A percentile compares a stretch with the other conserved stretches of the same genome.
phyloP scores from a whole-genome alignment of 2,797 vertebrate species.

The Ctenopoma multispine region DNA sequence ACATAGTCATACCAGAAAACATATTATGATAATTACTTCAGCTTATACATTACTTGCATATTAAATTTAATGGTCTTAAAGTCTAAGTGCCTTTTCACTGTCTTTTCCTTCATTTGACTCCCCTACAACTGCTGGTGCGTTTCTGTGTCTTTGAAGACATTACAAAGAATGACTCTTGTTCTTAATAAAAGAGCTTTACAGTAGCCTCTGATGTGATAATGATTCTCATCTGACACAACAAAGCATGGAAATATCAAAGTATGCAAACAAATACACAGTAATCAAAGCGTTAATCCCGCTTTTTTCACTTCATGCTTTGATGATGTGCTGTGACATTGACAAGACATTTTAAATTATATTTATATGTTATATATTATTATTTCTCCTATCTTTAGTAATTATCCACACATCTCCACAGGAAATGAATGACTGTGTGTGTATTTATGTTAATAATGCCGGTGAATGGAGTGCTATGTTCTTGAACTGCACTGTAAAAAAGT shows the following conservation, averaged over 20 bases:
- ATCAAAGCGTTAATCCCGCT: conserved; percentile 40
- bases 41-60: conserved; percentile 71
- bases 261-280: background rate
- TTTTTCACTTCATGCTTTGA: conserved; percentile 20
- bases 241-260: conserved; percentile 46
- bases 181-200: conserved; percentile 33
- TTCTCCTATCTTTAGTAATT: background rate
- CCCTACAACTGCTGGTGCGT: conserved; percentile 21
- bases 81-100: conserved; percentile 52
- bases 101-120: conserved; percentile 27
- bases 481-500: background rate
- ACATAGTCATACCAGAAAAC: conserved; percentile 71
- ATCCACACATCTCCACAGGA: background rate
- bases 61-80: conserved; percentile 62
- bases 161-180: conserved; percentile 32
- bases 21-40: conserved; percentile 77
- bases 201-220: conserved; percentile 26
- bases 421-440: no score
- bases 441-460: background rate
- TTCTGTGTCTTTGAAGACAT: conserved; percentile 45
- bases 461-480: background rate
- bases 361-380: conserved; percentile 10
- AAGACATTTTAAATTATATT: conserved; percentile 12
- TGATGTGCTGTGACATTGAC: conserved; percentile 25
- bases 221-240: conserved; percentile 37